Evolutionary conservation across 2,797 vertebrate genomes (phyloP), one percentile per base, ranked within the genome.

Genomic region (Urosaurus nigricauda): DNA sequence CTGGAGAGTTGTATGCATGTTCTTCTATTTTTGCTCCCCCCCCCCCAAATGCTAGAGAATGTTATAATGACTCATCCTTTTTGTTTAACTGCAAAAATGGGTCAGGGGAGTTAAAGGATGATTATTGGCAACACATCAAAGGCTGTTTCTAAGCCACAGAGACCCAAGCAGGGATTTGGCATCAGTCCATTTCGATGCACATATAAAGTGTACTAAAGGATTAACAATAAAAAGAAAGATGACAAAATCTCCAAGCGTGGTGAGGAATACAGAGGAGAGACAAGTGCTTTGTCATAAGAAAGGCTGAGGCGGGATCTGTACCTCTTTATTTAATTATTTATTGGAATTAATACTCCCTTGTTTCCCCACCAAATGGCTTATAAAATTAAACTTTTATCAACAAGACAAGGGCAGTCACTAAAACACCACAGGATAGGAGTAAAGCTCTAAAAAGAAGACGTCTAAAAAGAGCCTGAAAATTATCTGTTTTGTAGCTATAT

Each of bases 61-160:
- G 68, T 80, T 75, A 75, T 4, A 32, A 24, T 96, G 93, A 95
- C 92, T 96, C 94, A 95, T 94, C 90, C 90, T 94, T 94, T 92
- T 92, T 94, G 91, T 77, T 91, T 90, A 91, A 79, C 91, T 92
- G 89, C 92, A 90, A 91, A 94, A 89, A 91, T 86, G 58, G 91
- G 81, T 68, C 60, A 90, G 92, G 92, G 89, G 87, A 92, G 77
- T 90, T 87, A 86, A n/a, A 91, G 89, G 89, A 92, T 89, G 87
- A 84, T 90, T 84, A 71, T 90, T 93, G 91, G 85, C 93, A 90
- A 93, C 92, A 92, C 92, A 93, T 95, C 93, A 91, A 95, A 94
- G 91, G 79, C 91, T 71, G 87, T 0, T 0, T 84, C 90, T 87
- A 86, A 81, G 92, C 86, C 79, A 77, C 0, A 0, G 91, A 89